Conservation (phyloP, 1,140 invertebrate genomes). For the Hormaphis cornu region DNA sequence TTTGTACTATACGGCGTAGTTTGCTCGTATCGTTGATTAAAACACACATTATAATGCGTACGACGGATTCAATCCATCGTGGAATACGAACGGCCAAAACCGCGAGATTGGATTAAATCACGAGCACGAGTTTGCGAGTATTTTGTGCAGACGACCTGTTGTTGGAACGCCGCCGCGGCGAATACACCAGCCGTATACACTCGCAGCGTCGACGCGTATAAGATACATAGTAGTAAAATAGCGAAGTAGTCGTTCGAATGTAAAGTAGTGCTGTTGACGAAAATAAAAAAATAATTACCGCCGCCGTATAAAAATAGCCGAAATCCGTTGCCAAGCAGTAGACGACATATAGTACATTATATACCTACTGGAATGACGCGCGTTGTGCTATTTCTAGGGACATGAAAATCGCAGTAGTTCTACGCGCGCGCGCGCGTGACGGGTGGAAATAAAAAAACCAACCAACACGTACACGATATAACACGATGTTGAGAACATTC, state of each 20-base stretch:
- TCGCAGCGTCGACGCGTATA: not conserved
- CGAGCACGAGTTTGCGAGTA: not conserved
- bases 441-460: not conserved
- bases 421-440: not conserved
- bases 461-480: too few species aligned
- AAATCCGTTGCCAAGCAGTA: slow-evolving; percentile 3
- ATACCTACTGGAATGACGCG: slow-evolving; percentile 15
- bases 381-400: slow-evolving; percentile 5
- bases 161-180: too few species aligned
- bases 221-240: not conserved
- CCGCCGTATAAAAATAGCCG: not conserved
- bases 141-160: slow-evolving; percentile 9
- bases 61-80: too few species aligned
- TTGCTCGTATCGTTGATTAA: too few species aligned
- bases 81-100: too few species aligned
- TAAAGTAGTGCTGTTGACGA: not conserved
- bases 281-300: not conserved
- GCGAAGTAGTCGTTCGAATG: too few species aligned
- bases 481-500: not conserved
- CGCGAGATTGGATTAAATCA: not conserved
- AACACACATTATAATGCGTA: too few species aligned
- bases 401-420: not conserved
- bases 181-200: too few species aligned
- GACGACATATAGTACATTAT: too few species aligned
- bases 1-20: too few species aligned